phyloP scores from a whole-genome alignment of 2,797 vertebrate genomes.

The Falco concolor region DNA sequence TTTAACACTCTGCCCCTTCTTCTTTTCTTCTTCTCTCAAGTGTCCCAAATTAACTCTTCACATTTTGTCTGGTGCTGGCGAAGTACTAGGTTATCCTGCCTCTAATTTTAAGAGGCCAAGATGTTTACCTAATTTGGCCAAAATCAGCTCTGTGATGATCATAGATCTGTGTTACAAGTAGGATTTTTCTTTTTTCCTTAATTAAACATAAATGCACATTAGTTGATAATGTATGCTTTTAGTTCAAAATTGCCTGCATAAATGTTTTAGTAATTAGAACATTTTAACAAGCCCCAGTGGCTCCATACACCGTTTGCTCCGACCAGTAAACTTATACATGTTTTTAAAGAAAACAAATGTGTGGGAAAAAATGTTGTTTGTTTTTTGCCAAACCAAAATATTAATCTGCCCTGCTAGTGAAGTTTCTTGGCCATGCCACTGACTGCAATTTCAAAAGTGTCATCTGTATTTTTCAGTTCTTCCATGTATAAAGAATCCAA shows the following conservation, averaged over 20 bases:
- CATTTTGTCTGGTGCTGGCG: background rate
- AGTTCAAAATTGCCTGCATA: background rate
- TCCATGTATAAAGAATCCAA: constrained; percentile 34
- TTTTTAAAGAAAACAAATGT: constrained; percentile 47
- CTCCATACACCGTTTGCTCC: constrained; percentile 10
- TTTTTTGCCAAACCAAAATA: constrained; percentile 37
- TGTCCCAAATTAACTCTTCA: background rate
- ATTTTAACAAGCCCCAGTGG: constrained; percentile 51
- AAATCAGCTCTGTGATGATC: background rate
- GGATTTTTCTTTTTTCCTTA: background rate
- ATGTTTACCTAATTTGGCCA: background rate
- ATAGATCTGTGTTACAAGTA: background rate
- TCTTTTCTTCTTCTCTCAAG: background rate
- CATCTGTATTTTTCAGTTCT: constrained; percentile 36
- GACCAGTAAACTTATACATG: constrained; percentile 39
- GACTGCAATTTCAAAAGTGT: constrained; percentile 34
- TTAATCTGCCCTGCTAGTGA: constrained; percentile 3
- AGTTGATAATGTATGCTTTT: constrained; percentile 32
- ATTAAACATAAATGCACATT: constrained; percentile 6
- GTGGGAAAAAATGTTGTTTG: constrained; percentile 35
- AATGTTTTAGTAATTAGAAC: constrained; percentile 39
- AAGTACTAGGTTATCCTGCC: background rate
- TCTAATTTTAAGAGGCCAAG: background rate
- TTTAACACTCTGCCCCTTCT: background rate
- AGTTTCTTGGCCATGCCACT: constrained; percentile 14